Percentiles rank a stretch among this genome's conserved stretches.
Evolutionary conservation across 2,888 invertebrate species (phyloP).

Genomic region (Erebia aethiops): DNA sequence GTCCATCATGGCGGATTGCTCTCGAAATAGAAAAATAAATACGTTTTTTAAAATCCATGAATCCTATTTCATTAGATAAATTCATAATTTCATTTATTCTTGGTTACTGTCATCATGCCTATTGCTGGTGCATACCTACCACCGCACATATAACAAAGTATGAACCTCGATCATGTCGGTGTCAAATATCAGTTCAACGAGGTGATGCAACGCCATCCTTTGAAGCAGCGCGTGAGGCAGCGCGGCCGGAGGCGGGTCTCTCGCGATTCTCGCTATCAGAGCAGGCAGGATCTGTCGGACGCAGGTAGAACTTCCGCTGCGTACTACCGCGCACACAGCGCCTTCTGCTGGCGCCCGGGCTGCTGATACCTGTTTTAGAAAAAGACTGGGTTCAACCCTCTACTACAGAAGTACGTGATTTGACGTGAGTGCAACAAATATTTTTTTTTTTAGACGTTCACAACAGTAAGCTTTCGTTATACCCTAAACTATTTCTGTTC

Average conservation of each 20-base stretch:
- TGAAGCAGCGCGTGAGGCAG: slow-evolving; percentile 75
- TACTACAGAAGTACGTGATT: no score
- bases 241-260: slow-evolving; percentile 77
- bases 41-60: no score
- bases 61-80: no score
- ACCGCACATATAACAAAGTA: slow-evolving; percentile 49
- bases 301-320: slow-evolving; percentile 65
- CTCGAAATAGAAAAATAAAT: no score
- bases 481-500: no score
- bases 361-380: slow-evolving; percentile 73
- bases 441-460: no score
- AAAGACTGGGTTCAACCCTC: no score
- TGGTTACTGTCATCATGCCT: no score
- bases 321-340: slow-evolving; percentile 72
- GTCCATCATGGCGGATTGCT: no score
- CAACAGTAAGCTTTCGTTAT: no score
- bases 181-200: slow-evolving; percentile 73
- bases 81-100: no score
- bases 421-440: no score
- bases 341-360: slow-evolving; percentile 75
- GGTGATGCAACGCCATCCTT: slow-evolving; percentile 67
- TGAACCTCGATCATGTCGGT: slow-evolving; percentile 64
- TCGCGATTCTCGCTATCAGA: slow-evolving; percentile 75
- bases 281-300: slow-evolving; percentile 65
- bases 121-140: slow-evolving; percentile 57